Evolutionary conservation across 2,113 vertebrate species (phyloP), one percentile per base, ranked within the genome.

Genomic region (Archilochus colubris): DNA sequence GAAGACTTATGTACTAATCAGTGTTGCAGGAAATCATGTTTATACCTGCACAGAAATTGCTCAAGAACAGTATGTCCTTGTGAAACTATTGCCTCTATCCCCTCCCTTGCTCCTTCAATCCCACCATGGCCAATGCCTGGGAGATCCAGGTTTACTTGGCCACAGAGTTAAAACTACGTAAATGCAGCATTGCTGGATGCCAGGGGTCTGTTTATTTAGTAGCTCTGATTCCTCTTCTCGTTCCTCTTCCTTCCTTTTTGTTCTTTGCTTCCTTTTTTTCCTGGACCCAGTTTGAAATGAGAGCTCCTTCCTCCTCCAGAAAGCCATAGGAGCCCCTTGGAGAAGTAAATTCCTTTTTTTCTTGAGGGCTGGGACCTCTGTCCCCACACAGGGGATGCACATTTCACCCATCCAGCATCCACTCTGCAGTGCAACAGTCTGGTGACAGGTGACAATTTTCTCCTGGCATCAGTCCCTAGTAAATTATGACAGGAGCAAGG

Each of bases 11-110:
- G 74, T 91, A 77, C 57, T 83, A 87, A 88, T 53, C 55, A 43
- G 25, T 64, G 76, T 62, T 1, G 2, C 79, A 53, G 63, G 68
- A 81, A 95, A 86, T 96, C 95, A 88, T 95, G 95, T 96, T 96
- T 88, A 78, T 96, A 94, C 96, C 93, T 95, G 95, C 79, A 94
- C 54, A 97, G 91, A 93, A 93, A 64, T 95, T 95, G 86, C 93
- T 91, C 91, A 93, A 96, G 94, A 95, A 88, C 94, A 55, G 82
- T 54, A 51, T 38, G 88, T 85, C 79, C 92, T 83, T 92, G 53
- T 30, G 59, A 85, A 95, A 93, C 74, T 85, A 44, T 77, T 85
- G 8, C 80, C 10, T 91, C 59, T 86, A 73, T 72, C 72, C 51
- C 58, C 46, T 82, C 86, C 81, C 36, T 83, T 73, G 72, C 46